Evolutionary conservation across 2,797 vertebrate species (phyloP), one percentile per base, ranked within the genome.

Genomic region (Melanotaenia parkinsoni): DNA sequence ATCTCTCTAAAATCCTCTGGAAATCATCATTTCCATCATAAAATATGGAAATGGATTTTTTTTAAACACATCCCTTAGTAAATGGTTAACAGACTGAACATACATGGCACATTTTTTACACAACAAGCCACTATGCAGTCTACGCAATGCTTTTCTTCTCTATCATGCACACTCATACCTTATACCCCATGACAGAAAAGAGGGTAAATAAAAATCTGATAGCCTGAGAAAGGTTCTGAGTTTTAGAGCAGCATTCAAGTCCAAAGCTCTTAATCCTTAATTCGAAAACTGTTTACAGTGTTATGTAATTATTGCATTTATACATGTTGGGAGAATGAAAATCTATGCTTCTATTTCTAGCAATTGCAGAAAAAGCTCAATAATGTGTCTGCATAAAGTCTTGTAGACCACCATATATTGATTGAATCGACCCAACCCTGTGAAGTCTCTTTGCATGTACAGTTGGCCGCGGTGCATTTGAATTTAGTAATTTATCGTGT

Each of bases 251-350:
- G 66, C 66, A 58, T 79, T 80, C 18, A 28, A 67, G 12, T 63
- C 63, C 28, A 69, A 40, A 72, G 56, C 66, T 83, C 70, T 67
- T 79, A 77, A 83, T 79, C 67, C 60, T 76, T 79, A 83, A 85
- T 87, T 82, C 80, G 50, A 85, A 18, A 51, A 68, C 26, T 67
- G 75, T 80, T 82, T 76, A 66, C 38, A 74, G 26, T 20, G 22
- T 84, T 80, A 67, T 72, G 40, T 82, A 81, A 86, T 77, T 60
- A 56, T 78, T 84, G 58, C 63, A 79, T 83, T 81, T 62, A 45
- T 73, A 60, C 22, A 67, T 68, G 54, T 53, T 63, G 47, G 30
- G 47, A 8, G 7, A 47, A 47, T 3, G n/a, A 12, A 47, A 68
- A 78, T 79, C 33, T 38, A 74, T 72, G 20, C 9, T 63, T 60